Evolutionary conservation across 2,797 vertebrate genomes (phyloP).

Genomic region (Spea hammondii): DNA sequence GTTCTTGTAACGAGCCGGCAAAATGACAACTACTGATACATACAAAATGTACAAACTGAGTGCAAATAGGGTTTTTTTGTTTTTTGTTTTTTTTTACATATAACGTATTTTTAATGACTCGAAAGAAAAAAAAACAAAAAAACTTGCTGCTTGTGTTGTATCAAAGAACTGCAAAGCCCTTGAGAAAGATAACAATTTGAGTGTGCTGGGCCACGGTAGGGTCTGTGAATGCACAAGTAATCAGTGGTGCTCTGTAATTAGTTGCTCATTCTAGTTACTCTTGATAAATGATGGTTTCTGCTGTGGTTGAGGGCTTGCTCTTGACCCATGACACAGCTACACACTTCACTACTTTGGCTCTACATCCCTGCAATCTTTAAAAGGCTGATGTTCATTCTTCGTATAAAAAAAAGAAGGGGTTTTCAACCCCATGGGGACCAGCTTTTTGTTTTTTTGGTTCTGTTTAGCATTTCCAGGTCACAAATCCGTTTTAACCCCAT

Average conservation of each 20-base stretch:
- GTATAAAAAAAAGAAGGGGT: background rate
- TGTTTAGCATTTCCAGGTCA: background rate
- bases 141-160: background rate
- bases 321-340: constrained; percentile 57
- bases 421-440: constrained; percentile 5
- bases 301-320: constrained; percentile 60
- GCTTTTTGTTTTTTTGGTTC: constrained; percentile 12
- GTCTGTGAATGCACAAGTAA: constrained; percentile 45
- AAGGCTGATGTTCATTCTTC: constrained; percentile 6
- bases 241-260: constrained; percentile 54
- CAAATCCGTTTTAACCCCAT: background rate
- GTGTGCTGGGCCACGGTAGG: background rate
- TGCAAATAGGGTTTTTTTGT: too few relatives aligned
- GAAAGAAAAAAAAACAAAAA: background rate
- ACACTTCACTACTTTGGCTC: constrained; percentile 56
- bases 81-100: background rate
- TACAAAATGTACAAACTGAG: too few relatives aligned
- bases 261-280: constrained; percentile 60
- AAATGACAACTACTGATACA: too few relatives aligned
- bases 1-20: background rate
- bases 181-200: constrained; percentile 11
- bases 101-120: background rate
- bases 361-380: constrained; percentile 47
- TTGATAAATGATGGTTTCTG: constrained; percentile 57
- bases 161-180: constrained; percentile 7